Evolutionary conservation across 2,113 vertebrate species (phyloP).

Genomic region (Salvelinus alpinus): DNA sequence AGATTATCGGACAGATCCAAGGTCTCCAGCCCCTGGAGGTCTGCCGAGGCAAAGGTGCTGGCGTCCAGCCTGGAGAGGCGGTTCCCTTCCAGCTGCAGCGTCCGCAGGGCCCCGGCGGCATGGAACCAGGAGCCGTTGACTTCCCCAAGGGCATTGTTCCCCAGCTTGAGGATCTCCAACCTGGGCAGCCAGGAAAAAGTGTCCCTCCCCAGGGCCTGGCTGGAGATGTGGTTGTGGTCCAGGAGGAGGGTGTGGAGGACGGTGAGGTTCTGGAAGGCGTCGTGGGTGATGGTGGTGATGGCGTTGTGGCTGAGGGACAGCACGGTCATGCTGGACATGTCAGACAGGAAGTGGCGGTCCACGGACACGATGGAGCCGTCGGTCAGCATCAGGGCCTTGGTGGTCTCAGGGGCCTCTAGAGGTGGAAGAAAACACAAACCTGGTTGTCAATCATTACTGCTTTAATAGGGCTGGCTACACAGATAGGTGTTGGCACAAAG

Average conservation of each 20-base stretch:
- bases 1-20: constrained; percentile 81
- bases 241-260: constrained; percentile 69
- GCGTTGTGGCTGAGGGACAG: constrained; percentile 76
- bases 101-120: constrained; percentile 60
- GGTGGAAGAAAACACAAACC: constrained; percentile 5
- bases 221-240: constrained; percentile 77
- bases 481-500: no score
- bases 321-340: constrained; percentile 70
- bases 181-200: constrained; percentile 69
- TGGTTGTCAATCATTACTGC: no score
- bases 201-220: constrained; percentile 61
- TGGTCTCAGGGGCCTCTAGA: constrained; percentile 69
- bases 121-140: constrained; percentile 70
- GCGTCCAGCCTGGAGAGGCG: constrained; percentile 68
- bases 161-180: constrained; percentile 71
- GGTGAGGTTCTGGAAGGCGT: constrained; percentile 69
- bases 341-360: constrained; percentile 62
- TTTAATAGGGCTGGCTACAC: no score
- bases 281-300: constrained; percentile 63
- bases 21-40: constrained; percentile 68
- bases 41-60: constrained; percentile 62
- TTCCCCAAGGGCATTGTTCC: constrained; percentile 64
- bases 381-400: constrained; percentile 71
- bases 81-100: constrained; percentile 77
- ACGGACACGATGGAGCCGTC: constrained; percentile 72